phyloP scores from a whole-genome alignment of 1,140 invertebrate species.

The Helicoverpa armigera region DNA sequence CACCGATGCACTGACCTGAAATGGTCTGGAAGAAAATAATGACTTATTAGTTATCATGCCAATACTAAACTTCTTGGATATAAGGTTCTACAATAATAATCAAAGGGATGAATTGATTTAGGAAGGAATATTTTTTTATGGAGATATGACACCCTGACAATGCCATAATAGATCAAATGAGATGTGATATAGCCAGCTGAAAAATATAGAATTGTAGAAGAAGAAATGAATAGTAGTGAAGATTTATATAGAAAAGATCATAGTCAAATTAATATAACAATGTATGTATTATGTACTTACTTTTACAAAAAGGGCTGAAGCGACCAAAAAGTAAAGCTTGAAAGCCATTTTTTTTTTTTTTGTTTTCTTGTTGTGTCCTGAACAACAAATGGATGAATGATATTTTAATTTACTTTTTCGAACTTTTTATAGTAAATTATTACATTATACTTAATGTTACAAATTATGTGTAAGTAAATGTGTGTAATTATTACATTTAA shows the following conservation, averaged over 20 bases:
- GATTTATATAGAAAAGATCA: too few relatives aligned
- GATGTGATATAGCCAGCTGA: too few relatives aligned
- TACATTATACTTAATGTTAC: neutral
- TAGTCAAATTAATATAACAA: too few relatives aligned
- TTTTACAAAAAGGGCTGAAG: neutral
- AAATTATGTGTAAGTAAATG: neutral
- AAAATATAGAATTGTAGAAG: too few relatives aligned
- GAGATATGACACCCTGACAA: too few relatives aligned
- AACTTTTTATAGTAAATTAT: neutral
- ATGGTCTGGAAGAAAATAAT: slow-evolving; percentile 20
- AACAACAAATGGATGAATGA: neutral
- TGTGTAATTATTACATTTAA: neutral
- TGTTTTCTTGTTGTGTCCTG: neutral
- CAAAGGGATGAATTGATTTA: too few relatives aligned
- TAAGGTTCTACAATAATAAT: too few relatives aligned
- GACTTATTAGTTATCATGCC: too few relatives aligned
- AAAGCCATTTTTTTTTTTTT: neutral
- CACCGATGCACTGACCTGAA: slow-evolving; percentile 17
- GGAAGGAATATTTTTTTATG: too few relatives aligned
- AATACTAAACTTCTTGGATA: too few relatives aligned
- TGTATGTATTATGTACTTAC: neutral
- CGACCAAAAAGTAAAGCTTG: neutral
- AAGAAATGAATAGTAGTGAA: too few relatives aligned
- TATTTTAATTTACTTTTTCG: neutral
- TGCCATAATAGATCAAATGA: too few relatives aligned